These are phyloP conservation scores for Mohoua ochrocephala DNA, from an alignment of 2,113 vertebrate genomes.

Conservation along the genomic window DNA sequence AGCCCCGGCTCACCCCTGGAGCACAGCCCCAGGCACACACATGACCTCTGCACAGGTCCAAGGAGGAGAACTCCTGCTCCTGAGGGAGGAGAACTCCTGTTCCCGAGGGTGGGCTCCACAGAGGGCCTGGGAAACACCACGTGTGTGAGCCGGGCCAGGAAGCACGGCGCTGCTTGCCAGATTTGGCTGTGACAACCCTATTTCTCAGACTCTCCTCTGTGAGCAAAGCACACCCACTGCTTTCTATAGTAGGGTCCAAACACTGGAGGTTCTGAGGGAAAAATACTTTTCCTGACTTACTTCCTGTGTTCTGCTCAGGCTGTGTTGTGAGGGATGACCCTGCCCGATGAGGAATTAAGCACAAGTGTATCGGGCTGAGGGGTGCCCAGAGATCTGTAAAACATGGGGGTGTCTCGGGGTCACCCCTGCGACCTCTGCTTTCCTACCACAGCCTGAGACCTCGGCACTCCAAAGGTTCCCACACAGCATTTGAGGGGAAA, in stretches of 20 bases:
- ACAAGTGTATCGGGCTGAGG: background rate
- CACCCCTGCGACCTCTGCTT: background rate
- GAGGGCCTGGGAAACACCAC: background rate
- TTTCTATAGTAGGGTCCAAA: background rate
- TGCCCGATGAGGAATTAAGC: background rate
- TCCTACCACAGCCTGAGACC: background rate
- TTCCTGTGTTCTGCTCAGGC: background rate
- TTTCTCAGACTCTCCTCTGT: background rate
- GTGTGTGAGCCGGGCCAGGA: background rate
- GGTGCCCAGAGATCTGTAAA: background rate
- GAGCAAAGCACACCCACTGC: background rate
- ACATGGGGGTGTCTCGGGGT: background rate
- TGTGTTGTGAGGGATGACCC: background rate
- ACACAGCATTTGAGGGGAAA: background rate
- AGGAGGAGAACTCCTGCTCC: background rate
- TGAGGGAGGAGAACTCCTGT: background rate
- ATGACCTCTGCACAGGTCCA: rapidly evolving
- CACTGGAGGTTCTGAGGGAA: background rate
- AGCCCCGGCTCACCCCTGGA: background rate
- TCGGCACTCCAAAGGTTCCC: background rate
- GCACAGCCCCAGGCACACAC: background rate
- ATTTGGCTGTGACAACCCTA: background rate
- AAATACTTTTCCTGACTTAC: background rate
- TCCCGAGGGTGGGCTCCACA: background rate
- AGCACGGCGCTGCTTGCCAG: background rate